Percentiles rank a stretch among this genome's conserved stretches.
Evolutionary conservation across 30 jellyfish, hydroid and myxozoan genomes (phyloP).

Genomic region (Hydra vulgaris): DNA sequence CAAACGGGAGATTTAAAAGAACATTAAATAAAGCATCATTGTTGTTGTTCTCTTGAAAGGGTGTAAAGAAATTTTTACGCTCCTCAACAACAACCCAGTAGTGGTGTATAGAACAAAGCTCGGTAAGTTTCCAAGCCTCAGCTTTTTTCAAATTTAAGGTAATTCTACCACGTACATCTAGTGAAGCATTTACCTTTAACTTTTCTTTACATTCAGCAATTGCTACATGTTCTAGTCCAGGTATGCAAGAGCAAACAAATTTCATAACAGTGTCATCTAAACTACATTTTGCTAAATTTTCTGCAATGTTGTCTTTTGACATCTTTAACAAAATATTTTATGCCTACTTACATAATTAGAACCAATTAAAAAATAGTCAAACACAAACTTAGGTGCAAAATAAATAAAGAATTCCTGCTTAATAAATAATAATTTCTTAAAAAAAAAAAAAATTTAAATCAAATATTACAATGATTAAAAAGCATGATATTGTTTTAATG

Average conservation of each 20-base stretch:
- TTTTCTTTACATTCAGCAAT: conserved; percentile 51
- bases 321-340: background rate
- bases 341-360: too few species aligned
- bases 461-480: too few species aligned
- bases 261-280: conserved; percentile 19
- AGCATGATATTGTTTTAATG: too few species aligned
- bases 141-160: conserved; percentile 17
- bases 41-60: conserved; percentile 3
- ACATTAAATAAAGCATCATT: conserved; percentile 36
- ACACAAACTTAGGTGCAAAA: too few species aligned
- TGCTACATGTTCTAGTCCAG: conserved; percentile 60
- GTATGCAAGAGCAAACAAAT: conserved; percentile 58
- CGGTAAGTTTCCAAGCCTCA: conserved; percentile 17
- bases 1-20: conserved; percentile 27
- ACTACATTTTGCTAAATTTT: background rate
- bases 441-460: too few species aligned
- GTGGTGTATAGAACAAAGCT: conserved; percentile 81
- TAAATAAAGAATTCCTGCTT: too few species aligned
- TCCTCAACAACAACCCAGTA: conserved; percentile 64
- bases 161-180: conserved; percentile 71
- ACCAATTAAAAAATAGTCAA: too few species aligned
- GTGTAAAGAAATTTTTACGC: conserved; percentile 13
- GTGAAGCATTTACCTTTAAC: conserved; percentile 22
- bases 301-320: background rate
- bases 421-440: too few species aligned